Evolutionary conservation across 2,888 invertebrate species (phyloP).

Genomic region (Cancer borealis): DNA sequence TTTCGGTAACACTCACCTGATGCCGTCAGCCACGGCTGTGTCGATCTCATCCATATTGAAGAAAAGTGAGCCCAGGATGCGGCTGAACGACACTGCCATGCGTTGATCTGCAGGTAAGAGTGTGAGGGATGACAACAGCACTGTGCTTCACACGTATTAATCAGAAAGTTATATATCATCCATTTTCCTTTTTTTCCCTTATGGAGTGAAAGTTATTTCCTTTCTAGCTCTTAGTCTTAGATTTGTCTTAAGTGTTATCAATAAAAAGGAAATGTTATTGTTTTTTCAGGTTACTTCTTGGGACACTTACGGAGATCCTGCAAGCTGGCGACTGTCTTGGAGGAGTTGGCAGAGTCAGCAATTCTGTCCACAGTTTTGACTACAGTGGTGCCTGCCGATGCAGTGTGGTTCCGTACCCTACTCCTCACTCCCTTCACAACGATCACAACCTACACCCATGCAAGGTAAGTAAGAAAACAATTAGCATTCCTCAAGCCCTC

Average conservation of each 20-base stretch:
- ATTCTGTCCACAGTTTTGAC: constrained; percentile 59
- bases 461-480: not conserved
- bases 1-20: constrained; percentile 47
- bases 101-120: constrained; percentile 52
- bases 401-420: constrained; percentile 10
- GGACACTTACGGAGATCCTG: constrained; percentile 55
- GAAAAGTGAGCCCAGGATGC: constrained; percentile 60
- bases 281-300: not conserved
- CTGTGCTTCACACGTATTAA: too few species aligned
- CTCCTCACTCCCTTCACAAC: constrained; percentile 65
- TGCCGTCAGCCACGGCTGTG: constrained; percentile 59
- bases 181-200: too few species aligned
- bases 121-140: too few species aligned
- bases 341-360: constrained; percentile 50
- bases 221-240: too few species aligned
- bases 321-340: constrained; percentile 58
- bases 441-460: constrained; percentile 59
- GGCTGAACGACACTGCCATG: constrained; percentile 50
- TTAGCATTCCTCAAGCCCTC: not conserved
- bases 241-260: not conserved
- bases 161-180: too few species aligned
- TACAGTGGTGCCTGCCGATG: not conserved
- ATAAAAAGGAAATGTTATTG: not conserved
- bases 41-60: constrained; percentile 66
- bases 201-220: too few species aligned